Evolutionary conservation across 1,140 invertebrate species (phyloP), one percentile per base, ranked within the genome.

Genomic region (Stegodyphus dumicola): DNA sequence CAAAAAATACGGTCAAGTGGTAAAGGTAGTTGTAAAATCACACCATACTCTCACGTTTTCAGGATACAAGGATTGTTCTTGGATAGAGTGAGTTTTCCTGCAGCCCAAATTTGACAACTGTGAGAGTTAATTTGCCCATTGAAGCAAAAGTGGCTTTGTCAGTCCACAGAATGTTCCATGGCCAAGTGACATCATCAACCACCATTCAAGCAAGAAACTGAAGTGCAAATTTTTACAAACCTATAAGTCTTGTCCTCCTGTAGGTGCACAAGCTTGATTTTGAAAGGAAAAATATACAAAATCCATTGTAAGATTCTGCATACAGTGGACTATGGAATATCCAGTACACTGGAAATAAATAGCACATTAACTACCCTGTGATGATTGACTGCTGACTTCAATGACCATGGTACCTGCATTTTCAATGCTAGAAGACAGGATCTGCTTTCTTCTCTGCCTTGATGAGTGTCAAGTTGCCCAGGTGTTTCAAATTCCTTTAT

Each of bases 151-250:
- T 69, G 66, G 33, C 66, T 69, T 69, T 17, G 66, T 69, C 5
- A 69, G 7, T 69, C 66, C 66, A 69, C 66, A 69, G 17, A 69
- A 17, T 69, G 17, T 69, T 69, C 66, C 7, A 69, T 69, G 33
- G 66, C n/a, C 66, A n/a, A 69, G 11, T 17, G 66, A 69, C 66
- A 5, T 69, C 66, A 69, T 7, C n/a, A n/a, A n/a, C 17, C 33
- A 15, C 10, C 66, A 69, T 69, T 69, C 17, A 17, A 9, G 66
- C 60, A 69, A 69, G 9, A 18, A 9, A 48, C 33, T n/a, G 56
- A 56, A 56, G 54, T 56, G 54, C 54, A 56, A 56, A 7, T 56
- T 56, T 56, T 56, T 56, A 10, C 56, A 15, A 60, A 60, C 15
- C 15, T 60, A 1, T 60, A 0, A 15, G 56, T 5, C 56, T 60